phyloP scores from a whole-genome alignment of 2,888 invertebrate species.

The Drosophila atripex region DNA sequence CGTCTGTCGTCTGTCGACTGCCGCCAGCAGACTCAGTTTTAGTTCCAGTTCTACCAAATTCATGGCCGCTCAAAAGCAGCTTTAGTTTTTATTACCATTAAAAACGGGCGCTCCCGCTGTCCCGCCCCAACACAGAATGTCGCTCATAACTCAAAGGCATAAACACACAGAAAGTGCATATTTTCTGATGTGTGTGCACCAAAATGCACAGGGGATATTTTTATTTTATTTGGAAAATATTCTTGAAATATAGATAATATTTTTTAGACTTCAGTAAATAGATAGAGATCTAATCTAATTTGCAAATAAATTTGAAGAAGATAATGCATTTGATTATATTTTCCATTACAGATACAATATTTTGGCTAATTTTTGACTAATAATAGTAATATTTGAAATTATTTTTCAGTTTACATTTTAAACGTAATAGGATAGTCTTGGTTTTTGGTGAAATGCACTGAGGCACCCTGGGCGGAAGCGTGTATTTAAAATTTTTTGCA shows the following conservation, averaged over 20 bases:
- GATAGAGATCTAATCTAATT: no score
- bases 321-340: no score
- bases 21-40: constrained; percentile 8
- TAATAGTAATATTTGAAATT: background rate
- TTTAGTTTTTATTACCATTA: constrained; percentile 77
- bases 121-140: constrained; percentile 60
- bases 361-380: background rate
- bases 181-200: constrained; percentile 4
- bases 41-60: constrained; percentile 48
- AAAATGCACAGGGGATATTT: constrained; percentile 7
- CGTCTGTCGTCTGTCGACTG: constrained; percentile 6
- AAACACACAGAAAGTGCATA: constrained; percentile 50
- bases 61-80: constrained; percentile 70
- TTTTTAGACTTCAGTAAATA: background rate
- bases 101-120: constrained; percentile 53
- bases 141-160: constrained; percentile 74
- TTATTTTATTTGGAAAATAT: background rate
- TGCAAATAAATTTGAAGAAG: background rate
- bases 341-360: no score
- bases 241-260: background rate
- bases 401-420: background rate
- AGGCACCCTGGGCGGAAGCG: constrained; percentile 39
- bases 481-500: constrained; percentile 74
- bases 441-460: background rate
- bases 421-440: background rate